A percentile compares a stretch with the other conserved stretches of the same genome.
Evolutionary conservation across 2,797 vertebrate species (phyloP).

Genomic region (Cetoscarus ocellatus): DNA sequence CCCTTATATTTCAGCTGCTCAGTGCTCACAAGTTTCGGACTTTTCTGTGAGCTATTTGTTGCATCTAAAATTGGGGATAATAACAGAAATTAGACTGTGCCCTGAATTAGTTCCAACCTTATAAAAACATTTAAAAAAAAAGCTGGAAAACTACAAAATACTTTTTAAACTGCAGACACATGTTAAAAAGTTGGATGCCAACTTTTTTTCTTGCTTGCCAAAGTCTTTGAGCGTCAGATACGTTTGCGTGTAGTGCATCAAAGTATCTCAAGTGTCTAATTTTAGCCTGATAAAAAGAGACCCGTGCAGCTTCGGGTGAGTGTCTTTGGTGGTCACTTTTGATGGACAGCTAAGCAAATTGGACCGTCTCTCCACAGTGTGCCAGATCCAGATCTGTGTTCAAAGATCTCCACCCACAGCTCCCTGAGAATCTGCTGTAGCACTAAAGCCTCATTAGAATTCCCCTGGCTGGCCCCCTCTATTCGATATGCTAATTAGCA

Average conservation of each 20-base stretch:
- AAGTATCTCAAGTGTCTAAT: background rate
- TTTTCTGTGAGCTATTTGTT: no score
- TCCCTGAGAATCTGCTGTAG: conserved; percentile 53
- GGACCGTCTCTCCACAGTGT: conserved; percentile 5
- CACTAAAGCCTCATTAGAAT: conserved; percentile 77
- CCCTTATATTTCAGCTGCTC: no score
- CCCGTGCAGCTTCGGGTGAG: background rate
- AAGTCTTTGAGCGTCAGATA: background rate
- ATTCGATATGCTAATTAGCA: conserved; percentile 82
- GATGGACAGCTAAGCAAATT: conserved; percentile 27
- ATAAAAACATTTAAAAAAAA: no score
- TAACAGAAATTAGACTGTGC: no score
- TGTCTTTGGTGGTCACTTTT: background rate
- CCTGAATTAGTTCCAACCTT: no score
- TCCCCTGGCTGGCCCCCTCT: conserved; percentile 72
- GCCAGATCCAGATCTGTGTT: conserved; percentile 52
- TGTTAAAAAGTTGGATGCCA: no score
- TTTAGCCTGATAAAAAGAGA: background rate
- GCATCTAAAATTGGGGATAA: no score
- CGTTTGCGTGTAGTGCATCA: no score
- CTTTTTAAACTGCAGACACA: no score
- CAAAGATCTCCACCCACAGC: conserved; percentile 63
- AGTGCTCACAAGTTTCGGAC: no score
- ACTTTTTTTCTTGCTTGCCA: no score
- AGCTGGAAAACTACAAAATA: no score